Evolutionary conservation across 2,113 vertebrate genomes (phyloP), one percentile per base, ranked within the genome.

Genomic region (Thryonomys swinderianus): DNA sequence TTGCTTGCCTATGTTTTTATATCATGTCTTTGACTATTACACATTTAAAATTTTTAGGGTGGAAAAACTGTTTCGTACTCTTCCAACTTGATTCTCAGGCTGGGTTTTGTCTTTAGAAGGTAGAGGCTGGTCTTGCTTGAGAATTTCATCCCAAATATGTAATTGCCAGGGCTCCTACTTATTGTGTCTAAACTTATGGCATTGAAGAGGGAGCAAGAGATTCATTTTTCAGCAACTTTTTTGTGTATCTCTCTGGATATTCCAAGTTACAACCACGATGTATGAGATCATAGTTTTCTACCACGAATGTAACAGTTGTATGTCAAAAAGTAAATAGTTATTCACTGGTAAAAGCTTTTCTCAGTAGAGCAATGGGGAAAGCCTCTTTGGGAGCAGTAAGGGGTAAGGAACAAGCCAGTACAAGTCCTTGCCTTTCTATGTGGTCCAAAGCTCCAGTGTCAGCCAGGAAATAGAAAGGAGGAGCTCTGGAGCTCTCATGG

Each of bases 321-420:
- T n/a, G 21, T 25, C 2, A 83, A 91, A 83, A 40, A 37, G 62
- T 45, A 57, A 66, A 69, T 2, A 34, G 4, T 12, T 21, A 7
- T 59, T 74, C 76, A 78, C 37, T 12, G 90, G 61, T 45, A 30
- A 42, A 88, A 64, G 51, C 0, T 3, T 53, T 74, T 85, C 80
- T 71, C 23, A 40, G 34, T 25, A 14, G 34, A 37, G 3, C 21
- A n/a, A 14, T 25, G 25, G 57, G n/a, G 69, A 76, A 74, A 40
- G 0, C 0, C 34, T 57, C 0, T 34, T 5, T 32, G 48, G 74
- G 21, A 48, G 7, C 1, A 0, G 18, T 53, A 25, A 67, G 8
- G 59, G 71, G 34, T 14, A 4, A 13, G 4, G 37, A 42, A 6
- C 10, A 71, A 11, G 14, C 1, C 13, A 62, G 9, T 21, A 32